A percentile compares a stretch with the other conserved stretches of the same genome.
phyloP scores from a whole-genome alignment of 2,113 vertebrate species.

The Hydrolagus affinis region DNA sequence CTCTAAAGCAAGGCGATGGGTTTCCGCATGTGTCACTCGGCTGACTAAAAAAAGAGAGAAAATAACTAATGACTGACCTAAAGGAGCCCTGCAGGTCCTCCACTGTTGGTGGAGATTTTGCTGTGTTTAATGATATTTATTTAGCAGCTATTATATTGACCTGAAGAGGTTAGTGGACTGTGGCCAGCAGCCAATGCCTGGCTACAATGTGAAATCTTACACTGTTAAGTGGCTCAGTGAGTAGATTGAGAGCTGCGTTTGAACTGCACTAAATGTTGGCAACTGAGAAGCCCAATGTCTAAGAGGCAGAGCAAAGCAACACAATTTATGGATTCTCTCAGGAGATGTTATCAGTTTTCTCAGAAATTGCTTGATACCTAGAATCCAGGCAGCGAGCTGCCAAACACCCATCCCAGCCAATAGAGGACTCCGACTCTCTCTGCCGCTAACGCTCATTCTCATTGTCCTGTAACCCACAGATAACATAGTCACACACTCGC shows the following conservation, averaged over 20 bases:
- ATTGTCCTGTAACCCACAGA: too few relatives aligned
- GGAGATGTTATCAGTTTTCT: neutral
- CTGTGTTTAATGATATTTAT: neutral
- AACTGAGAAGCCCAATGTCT: neutral
- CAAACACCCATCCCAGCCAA: neutral
- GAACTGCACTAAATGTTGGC: neutral
- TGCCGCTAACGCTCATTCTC: neutral
- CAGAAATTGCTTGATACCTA: neutral
- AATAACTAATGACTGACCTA: too few relatives aligned
- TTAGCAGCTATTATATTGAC: neutral
- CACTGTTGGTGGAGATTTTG: neutral
- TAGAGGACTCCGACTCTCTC: neutral
- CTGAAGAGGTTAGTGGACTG: neutral
- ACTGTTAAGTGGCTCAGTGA: neutral
- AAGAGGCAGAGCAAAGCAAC: neutral
- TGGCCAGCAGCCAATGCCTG: neutral
- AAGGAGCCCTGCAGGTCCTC: neutral
- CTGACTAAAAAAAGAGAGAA: too few relatives aligned
- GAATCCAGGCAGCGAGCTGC: neutral
- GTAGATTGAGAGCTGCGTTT: neutral
- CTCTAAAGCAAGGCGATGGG: too few relatives aligned
- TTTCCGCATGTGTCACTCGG: too few relatives aligned
- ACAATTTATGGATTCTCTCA: neutral
- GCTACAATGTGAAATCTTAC: neutral
- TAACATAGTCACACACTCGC: too few relatives aligned